Percentiles rank a stretch among this genome's conserved stretches.
phyloP scores from a whole-genome alignment of 2,113 vertebrate species.

The Chascanopsetta lugubris region DNA sequence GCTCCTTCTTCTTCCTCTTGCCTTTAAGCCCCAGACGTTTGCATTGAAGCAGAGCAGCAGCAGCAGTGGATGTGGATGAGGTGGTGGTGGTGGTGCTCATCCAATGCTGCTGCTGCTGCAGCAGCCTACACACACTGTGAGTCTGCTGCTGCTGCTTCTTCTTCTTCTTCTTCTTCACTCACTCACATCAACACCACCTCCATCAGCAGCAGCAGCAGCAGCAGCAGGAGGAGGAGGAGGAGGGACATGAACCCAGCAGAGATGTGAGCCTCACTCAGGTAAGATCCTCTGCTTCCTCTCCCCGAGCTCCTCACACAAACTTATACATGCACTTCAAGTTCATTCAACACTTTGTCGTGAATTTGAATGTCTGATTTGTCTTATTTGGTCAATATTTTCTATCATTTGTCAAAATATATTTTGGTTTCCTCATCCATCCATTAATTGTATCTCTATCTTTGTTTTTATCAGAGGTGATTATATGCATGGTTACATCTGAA shows the following conservation, averaged over 20 bases:
- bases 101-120: slow-evolving; percentile 63
- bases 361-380: no score
- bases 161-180: no score
- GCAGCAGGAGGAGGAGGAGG: slow-evolving; percentile 50
- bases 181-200: slow-evolving; percentile 21
- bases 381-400: no score
- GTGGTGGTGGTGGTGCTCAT: slow-evolving; percentile 50
- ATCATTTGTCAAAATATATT: no score
- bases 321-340: neutral
- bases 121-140: slow-evolving; percentile 73
- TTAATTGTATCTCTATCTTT: no score
- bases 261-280: slow-evolving; percentile 74
- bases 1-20: slow-evolving; percentile 58
- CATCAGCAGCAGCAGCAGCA: slow-evolving; percentile 57
- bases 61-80: no score
- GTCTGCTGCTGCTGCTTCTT: slow-evolving; percentile 53
- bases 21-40: slow-evolving; percentile 55
- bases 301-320: neutral
- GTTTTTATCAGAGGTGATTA: no score
- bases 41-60: slow-evolving; percentile 49
- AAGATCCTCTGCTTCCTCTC: slow-evolving; percentile 37
- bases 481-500: no score
- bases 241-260: slow-evolving; percentile 54
- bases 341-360: no score
- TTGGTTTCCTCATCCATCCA: no score